Percentiles rank a stretch among this genome's conserved stretches.
These are phyloP conservation scores for Mastomys coucha DNA, from an alignment of 2,113 vertebrate genomes.

Conservation along the genomic window DNA sequence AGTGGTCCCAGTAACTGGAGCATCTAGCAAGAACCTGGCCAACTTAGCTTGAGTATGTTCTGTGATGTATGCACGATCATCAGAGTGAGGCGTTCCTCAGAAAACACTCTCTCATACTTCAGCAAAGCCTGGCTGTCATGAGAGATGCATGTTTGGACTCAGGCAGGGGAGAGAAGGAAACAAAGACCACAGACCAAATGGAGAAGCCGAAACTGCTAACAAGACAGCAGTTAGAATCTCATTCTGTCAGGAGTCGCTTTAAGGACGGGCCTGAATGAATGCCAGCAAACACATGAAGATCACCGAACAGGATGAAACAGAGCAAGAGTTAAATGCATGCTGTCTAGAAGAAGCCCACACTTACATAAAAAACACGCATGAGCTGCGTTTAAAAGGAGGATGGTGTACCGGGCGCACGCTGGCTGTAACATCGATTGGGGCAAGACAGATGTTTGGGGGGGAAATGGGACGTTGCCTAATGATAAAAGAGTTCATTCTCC, in stretches of 20 bases:
- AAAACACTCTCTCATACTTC: not conserved
- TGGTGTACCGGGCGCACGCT: not conserved
- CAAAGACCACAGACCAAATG: not conserved
- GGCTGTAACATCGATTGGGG: not conserved
- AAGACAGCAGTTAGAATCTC: not conserved
- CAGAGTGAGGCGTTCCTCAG: not conserved
- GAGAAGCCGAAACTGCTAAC: not conserved
- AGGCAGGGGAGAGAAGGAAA: not conserved
- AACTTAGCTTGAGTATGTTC: not conserved
- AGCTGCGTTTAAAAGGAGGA: too few relatives aligned
- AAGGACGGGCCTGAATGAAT: not conserved
- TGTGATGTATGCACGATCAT: too few relatives aligned
- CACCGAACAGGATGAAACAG: not conserved
- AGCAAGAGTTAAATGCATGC: not conserved
- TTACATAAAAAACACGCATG: not conserved
- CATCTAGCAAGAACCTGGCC: not conserved
- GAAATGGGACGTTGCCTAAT: not conserved
- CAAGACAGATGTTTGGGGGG: not conserved
- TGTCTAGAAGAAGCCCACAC: not conserved
- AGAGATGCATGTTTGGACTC: not conserved
- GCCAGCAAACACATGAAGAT: too few relatives aligned
- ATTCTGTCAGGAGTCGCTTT: not conserved
- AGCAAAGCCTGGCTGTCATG: not conserved
- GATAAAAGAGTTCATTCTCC: not conserved
- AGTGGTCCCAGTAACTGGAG: not conserved